Evolutionary conservation across 2,113 vertebrate species (phyloP).

Genomic region (Holacanthus passer): DNA sequence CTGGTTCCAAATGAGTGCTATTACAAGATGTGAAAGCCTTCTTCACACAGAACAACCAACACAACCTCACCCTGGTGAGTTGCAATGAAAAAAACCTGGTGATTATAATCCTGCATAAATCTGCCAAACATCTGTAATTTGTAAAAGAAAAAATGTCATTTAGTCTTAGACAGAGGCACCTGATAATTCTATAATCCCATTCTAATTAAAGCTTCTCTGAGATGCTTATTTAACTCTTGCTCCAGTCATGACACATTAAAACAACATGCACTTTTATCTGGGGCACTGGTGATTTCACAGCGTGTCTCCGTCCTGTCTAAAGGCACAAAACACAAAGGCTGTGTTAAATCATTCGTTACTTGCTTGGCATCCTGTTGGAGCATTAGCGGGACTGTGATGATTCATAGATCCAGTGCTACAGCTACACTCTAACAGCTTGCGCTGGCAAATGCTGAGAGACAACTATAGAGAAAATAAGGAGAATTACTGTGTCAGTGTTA

Average conservation of each 20-base stretch:
- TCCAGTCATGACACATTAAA: background rate
- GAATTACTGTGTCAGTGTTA: background rate
- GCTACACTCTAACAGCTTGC: background rate
- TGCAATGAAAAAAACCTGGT: conserved; percentile 6
- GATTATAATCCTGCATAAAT: conserved; percentile 29
- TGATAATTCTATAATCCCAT: conserved; percentile 7
- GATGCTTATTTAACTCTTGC: conserved; percentile 2
- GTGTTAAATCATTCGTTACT: background rate
- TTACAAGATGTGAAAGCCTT: background rate
- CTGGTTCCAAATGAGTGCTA: background rate
- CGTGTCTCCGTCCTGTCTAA: background rate
- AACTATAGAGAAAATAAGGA: background rate
- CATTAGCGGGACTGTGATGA: background rate
- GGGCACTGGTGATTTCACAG: background rate
- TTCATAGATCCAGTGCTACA: background rate
- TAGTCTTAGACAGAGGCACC: background rate
- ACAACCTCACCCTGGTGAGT: background rate
- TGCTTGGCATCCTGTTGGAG: background rate
- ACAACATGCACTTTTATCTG: background rate
- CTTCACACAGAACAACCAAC: background rate
- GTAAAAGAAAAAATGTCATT: conserved; percentile 13
- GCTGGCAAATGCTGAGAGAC: background rate
- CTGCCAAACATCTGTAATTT: conserved; percentile 12
- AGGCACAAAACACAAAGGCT: background rate
- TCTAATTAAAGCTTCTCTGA: conserved; percentile 3